Conservation (phyloP, 1,140 invertebrate species). For the Caenorhabditis tropicalis region DNA sequence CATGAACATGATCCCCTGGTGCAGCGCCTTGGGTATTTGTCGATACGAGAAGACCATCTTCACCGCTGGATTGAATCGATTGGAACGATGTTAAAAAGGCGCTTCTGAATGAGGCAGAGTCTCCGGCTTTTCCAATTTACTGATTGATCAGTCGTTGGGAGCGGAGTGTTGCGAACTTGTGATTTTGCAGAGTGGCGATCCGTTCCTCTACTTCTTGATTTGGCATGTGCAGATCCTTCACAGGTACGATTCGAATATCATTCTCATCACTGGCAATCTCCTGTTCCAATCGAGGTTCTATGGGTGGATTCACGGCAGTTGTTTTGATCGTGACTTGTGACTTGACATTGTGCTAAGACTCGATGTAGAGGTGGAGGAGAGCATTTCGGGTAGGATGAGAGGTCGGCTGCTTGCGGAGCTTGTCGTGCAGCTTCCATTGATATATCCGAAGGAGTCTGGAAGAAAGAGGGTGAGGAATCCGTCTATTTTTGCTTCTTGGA, state of each 20-base stretch:
- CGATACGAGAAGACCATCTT: slow-evolving; percentile 6
- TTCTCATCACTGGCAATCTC: background rate
- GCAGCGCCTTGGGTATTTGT: background rate
- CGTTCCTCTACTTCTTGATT: slow-evolving; percentile 57
- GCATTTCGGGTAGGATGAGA: slow-evolving; percentile 13
- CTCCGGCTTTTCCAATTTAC: too few species aligned
- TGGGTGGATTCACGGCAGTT: background rate
- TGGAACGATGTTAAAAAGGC: slow-evolving; percentile 48
- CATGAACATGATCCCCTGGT: too few species aligned
- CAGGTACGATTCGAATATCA: background rate
- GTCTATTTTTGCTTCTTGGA: too few species aligned
- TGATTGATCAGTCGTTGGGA: slow-evolving; percentile 98
- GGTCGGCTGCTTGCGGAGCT: slow-evolving; percentile 3
- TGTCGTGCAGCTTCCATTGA: background rate
- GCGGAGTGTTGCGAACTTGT: slow-evolving; percentile 95
- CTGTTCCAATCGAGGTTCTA: background rate
- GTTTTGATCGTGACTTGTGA: background rate
- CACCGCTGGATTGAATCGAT: slow-evolving; percentile 48
- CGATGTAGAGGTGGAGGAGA: background rate
- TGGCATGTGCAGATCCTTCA: slow-evolving; percentile 14
- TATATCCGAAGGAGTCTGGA: background rate
- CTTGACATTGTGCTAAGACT: slow-evolving; percentile 15
- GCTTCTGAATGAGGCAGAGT: slow-evolving; percentile 52
- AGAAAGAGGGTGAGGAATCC: too few species aligned
- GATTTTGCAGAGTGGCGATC: slow-evolving; percentile 66